Evolutionary conservation across 64 coral and sea anemone genomes (phyloP).

Genomic region (Exaiptasia diaphana): DNA sequence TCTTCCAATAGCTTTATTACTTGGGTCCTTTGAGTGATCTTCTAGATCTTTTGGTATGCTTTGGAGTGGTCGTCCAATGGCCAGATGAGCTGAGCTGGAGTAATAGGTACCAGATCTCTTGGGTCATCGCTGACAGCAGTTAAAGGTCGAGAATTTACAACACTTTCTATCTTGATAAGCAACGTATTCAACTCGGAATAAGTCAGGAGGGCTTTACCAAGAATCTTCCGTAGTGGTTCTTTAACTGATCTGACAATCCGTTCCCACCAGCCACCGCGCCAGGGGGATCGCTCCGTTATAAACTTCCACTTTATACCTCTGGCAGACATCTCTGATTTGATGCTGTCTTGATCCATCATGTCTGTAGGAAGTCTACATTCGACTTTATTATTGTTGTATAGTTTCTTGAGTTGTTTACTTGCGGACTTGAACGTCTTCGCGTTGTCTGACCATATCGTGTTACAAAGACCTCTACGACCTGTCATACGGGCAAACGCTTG

Average conservation of each 20-base stretch:
- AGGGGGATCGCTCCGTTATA: slow-evolving; percentile 12
- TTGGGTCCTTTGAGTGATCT: not conserved
- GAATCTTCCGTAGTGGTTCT: slow-evolving; percentile 32
- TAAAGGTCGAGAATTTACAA: slow-evolving; percentile 35
- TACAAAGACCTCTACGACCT: slow-evolving; percentile 8
- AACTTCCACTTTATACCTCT: slow-evolving; percentile 34
- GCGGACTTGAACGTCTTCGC: not conserved
- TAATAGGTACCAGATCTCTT: slow-evolving; percentile 10
- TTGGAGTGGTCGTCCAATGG: slow-evolving; percentile 31
- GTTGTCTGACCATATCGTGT: slow-evolving; percentile 14
- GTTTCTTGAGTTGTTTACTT: not conserved
- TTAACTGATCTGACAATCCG: not conserved
- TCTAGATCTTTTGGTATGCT: not conserved
- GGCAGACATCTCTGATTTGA: not conserved
- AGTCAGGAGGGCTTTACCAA: slow-evolving; percentile 23
- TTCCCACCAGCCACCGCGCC: slow-evolving; percentile 31
- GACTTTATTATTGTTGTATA: not conserved
- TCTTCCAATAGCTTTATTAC: slow-evolving; percentile 4
- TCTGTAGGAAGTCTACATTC: not conserved
- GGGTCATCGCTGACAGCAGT: slow-evolving; percentile 27
- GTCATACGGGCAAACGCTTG: slow-evolving; percentile 40
- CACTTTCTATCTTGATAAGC: slow-evolving; percentile 19
- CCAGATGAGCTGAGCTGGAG: slow-evolving; percentile 38
- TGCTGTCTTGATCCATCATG: not conserved
- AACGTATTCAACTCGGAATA: slow-evolving; percentile 21